Conservation (phyloP, 2,797 vertebrate species). For the Clamator glandarius region DNA sequence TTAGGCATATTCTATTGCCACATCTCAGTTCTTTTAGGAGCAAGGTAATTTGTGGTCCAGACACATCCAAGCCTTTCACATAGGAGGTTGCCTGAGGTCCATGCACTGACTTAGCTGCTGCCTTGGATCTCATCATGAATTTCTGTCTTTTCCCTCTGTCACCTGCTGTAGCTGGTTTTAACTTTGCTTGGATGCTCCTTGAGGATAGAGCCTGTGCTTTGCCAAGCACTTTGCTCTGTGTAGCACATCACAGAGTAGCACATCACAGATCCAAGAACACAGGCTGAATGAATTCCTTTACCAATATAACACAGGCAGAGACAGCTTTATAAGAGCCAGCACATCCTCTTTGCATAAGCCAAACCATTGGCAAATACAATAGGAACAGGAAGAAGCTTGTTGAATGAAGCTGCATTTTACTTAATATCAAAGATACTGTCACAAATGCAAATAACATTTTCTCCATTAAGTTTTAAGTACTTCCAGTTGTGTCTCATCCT, state of each 20-base stretch:
- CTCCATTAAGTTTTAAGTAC: constrained; percentile 20
- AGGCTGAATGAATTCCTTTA: not conserved
- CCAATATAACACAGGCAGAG: not conserved
- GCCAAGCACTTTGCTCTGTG: not conserved
- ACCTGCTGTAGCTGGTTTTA: not conserved
- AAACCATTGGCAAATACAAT: constrained; percentile 17
- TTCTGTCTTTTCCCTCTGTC: not conserved
- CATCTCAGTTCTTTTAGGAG: not conserved
- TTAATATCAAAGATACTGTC: constrained; percentile 19
- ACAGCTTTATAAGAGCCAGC: not conserved
- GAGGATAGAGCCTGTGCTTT: not conserved
- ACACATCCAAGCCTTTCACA: not conserved
- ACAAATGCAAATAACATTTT: not conserved
- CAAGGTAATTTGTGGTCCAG: not conserved
- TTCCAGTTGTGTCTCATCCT: constrained; percentile 24
- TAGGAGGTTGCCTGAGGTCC: not conserved
- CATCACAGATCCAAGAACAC: not conserved
- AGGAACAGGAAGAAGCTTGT: not conserved
- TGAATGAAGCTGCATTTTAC: not conserved
- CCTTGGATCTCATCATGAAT: not conserved
- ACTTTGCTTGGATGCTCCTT: not conserved
- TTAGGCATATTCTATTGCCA: not conserved
- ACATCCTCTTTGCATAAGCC: not conserved
- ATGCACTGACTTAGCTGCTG: not conserved
- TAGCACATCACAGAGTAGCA: not conserved